Evolutionary conservation across 1,140 invertebrate genomes (phyloP).

Genomic region (Gonioctena quinquepunctata): DNA sequence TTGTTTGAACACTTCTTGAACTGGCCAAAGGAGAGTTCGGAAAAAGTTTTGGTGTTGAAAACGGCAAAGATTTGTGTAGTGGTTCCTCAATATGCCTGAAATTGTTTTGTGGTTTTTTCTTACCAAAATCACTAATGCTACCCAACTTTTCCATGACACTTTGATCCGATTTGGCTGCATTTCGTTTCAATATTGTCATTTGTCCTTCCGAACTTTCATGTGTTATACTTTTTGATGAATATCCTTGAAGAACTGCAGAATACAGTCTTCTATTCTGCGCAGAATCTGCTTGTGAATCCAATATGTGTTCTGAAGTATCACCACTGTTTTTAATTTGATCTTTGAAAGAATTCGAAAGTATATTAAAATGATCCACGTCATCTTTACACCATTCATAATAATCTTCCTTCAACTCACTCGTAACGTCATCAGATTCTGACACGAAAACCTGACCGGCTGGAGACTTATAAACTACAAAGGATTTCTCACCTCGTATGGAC

Average conservation of each 20-base stretch:
- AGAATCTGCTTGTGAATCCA: constrained; percentile 6
- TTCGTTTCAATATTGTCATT: constrained; percentile 8
- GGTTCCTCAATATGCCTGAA: neutral
- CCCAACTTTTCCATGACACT: constrained; percentile 8
- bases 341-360: constrained; percentile 3
- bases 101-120: neutral
- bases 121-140: constrained; percentile 1
- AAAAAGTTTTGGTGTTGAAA: constrained; percentile 3
- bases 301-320: neutral
- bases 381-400: constrained; percentile 5
- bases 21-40: neutral
- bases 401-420: constrained; percentile 7
- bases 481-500: neutral
- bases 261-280: constrained; percentile 31
- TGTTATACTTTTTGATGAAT: constrained; percentile 10
- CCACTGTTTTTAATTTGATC: neutral
- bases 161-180: neutral
- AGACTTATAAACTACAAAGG: constrained; percentile 23
- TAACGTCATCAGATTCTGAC: constrained; percentile 3
- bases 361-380: neutral
- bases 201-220: neutral
- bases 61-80: neutral
- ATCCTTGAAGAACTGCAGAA: constrained; percentile 43
- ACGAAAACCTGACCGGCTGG: constrained; percentile 13
- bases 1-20: constrained; percentile 13